phyloP scores from a whole-genome alignment of 2,888 invertebrate species.

The Pecten maximus region DNA sequence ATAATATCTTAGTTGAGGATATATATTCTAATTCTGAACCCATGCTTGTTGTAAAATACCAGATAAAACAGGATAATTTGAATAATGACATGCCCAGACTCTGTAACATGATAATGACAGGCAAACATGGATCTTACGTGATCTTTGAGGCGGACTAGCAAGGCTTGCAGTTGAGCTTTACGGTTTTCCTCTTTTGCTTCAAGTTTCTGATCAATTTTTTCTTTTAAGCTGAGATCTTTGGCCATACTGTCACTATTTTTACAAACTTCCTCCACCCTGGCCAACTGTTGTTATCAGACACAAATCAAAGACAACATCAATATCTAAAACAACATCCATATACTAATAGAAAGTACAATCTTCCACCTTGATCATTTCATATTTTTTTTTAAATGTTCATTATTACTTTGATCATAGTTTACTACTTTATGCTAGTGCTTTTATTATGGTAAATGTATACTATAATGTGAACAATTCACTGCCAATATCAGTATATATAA shows the following conservation, averaged over 20 bases:
- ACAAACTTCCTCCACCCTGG: slow-evolving; percentile 75
- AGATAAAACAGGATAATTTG: background rate
- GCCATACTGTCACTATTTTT: slow-evolving; percentile 74
- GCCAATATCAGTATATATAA: too few relatives aligned
- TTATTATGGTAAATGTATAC: background rate
- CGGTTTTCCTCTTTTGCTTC: slow-evolving; percentile 94
- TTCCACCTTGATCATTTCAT: background rate
- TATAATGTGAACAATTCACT: background rate
- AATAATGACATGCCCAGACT: background rate
- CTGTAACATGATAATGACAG: slow-evolving; percentile 15
- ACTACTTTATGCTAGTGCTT: background rate
- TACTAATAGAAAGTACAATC: background rate
- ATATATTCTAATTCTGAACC: background rate
- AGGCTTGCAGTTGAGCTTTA: slow-evolving; percentile 93
- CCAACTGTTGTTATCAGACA: slow-evolving; percentile 62
- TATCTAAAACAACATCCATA: slow-evolving; percentile 44
- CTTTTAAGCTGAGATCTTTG: slow-evolving; percentile 70
- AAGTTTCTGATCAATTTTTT: slow-evolving; percentile 88
- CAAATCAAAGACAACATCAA: slow-evolving; percentile 44
- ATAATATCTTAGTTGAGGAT: background rate
- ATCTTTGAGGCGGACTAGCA: slow-evolving; percentile 86
- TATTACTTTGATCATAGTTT: background rate
- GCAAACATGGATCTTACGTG: slow-evolving; percentile 76
- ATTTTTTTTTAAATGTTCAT: background rate
- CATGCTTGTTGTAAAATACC: background rate